Evolutionary conservation across 1,140 invertebrate genomes (phyloP).

Genomic region (Sycobia sp.): DNA sequence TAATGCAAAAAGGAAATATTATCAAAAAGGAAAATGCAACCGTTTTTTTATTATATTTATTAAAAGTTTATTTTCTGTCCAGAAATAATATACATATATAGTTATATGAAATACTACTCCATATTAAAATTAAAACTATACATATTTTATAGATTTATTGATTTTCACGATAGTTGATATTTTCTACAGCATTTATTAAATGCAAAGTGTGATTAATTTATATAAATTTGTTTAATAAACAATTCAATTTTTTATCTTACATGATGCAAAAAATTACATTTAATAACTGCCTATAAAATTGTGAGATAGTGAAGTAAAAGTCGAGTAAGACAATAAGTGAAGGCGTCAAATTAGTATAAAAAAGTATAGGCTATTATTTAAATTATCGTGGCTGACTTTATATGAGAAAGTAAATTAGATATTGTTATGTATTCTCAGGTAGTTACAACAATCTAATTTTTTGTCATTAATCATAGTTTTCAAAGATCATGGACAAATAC

Average conservation of each 20-base stretch:
- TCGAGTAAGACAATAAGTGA: constrained; percentile 33
- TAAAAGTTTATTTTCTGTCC: constrained; percentile 32
- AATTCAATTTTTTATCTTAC: constrained; percentile 28
- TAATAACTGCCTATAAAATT: constrained; percentile 31
- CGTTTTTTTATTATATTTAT: constrained; percentile 25
- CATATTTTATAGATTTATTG: constrained; percentile 32
- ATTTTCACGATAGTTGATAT: constrained; percentile 32
- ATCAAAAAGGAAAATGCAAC: constrained; percentile 1
- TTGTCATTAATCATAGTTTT: constrained; percentile 69
- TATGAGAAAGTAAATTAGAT: constrained; percentile 25
- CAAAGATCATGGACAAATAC: constrained; percentile 85
- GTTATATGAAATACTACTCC: constrained; percentile 22
- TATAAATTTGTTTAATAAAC: constrained; percentile 33
- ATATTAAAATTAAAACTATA: constrained; percentile 35
- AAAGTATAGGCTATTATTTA: constrained; percentile 18
- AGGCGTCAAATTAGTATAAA: constrained; percentile 29
- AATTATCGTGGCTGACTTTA: constrained; percentile 25
- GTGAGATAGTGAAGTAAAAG: constrained; percentile 15
- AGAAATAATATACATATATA: constrained; percentile 33
- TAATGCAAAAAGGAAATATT: not conserved
- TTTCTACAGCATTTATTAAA: constrained; percentile 36
- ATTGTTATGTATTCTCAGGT: constrained; percentile 27
- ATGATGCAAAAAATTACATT: constrained; percentile 30
- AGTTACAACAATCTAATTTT: constrained; percentile 36
- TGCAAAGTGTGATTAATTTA: constrained; percentile 33